A percentile compares a stretch with the other conserved stretches of the same genome.
These are phyloP conservation scores for Psylliodes chrysocephalus DNA, from an alignment of 2,888 invertebrate genomes.

Conservation along the genomic window DNA sequence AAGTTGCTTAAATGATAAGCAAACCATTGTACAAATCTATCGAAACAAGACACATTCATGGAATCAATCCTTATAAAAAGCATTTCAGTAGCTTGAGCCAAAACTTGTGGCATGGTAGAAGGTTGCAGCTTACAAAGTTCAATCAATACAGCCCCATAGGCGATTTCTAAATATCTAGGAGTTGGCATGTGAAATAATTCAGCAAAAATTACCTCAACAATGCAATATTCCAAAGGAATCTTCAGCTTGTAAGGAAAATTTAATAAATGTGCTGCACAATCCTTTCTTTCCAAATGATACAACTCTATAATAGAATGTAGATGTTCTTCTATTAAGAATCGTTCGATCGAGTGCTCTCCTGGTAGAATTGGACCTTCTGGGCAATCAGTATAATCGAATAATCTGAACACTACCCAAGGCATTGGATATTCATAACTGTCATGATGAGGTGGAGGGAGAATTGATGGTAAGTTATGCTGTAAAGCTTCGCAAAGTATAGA, in stretches of 20 bases:
- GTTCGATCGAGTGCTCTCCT: slow-evolving; percentile 96
- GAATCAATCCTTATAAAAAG: slow-evolving; percentile 94
- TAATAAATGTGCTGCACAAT: slow-evolving; percentile 92
- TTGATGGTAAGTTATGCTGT: slow-evolving; percentile 92
- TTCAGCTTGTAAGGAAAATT: slow-evolving; percentile 93
- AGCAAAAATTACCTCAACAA: slow-evolving; percentile 96
- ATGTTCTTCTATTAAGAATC: slow-evolving; percentile 98
- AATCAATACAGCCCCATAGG: slow-evolving; percentile 94
- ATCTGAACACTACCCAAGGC: slow-evolving; percentile 87
- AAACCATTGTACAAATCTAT: slow-evolving; percentile 97
- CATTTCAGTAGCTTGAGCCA: slow-evolving; percentile 98
- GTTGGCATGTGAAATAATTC: slow-evolving; percentile 94
- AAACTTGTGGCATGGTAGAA: slow-evolving; percentile 95
- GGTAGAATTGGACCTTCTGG: slow-evolving; percentile 93
- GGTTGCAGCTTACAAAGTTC: slow-evolving; percentile 97
- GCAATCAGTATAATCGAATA: slow-evolving; percentile 99
- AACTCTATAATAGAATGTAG: slow-evolving; percentile 92
- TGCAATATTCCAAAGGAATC: slow-evolving; percentile 97
- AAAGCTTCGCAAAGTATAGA: slow-evolving; percentile 94
- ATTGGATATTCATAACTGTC: slow-evolving; percentile 91
- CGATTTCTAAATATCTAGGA: slow-evolving; percentile 89
- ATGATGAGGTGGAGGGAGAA: slow-evolving; percentile 93
- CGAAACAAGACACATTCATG: slow-evolving; percentile 97
- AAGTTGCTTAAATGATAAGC: slow-evolving; percentile 98
- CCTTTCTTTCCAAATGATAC: slow-evolving; percentile 89